A percentile compares a stretch with the other conserved stretches of the same genome.
phyloP scores from a whole-genome alignment of 2,797 vertebrate species.

The Paedocypris micromegethes region DNA sequence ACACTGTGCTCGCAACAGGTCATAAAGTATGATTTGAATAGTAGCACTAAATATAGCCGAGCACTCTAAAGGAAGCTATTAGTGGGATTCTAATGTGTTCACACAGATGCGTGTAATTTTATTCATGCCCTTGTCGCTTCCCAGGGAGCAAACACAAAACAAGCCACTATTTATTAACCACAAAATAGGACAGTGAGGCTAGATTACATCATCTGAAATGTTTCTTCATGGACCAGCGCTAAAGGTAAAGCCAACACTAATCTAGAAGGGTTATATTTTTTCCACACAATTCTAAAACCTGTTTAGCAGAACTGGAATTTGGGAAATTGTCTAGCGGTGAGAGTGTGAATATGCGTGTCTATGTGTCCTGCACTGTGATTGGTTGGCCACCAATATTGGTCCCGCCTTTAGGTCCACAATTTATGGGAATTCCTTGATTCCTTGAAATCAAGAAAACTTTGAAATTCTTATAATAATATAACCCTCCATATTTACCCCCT shows the following conservation, averaged over 20 bases:
- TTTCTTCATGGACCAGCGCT: conserved; percentile 4
- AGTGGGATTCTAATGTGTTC: conserved; percentile 27
- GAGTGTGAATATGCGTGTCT: too few species aligned
- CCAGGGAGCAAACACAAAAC: conserved; percentile 19
- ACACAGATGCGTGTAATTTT: conserved; percentile 32
- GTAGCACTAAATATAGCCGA: conserved; percentile 7
- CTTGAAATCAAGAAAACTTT: too few species aligned
- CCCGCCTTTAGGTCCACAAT: too few species aligned
- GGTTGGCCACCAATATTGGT: too few species aligned
- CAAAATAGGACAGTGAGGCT: conserved; percentile 4
- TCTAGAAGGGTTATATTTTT: too few species aligned
- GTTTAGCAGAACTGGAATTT: too few species aligned
- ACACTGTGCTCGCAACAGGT: background rate
- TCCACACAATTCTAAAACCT: too few species aligned
- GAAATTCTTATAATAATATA: too few species aligned
- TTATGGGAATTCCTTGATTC: too few species aligned
- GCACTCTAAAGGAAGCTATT: conserved; percentile 23
- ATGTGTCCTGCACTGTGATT: too few species aligned
- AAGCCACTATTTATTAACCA: conserved; percentile 24
- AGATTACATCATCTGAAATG: background rate
- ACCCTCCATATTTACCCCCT: too few species aligned
- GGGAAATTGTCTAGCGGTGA: too few species aligned
- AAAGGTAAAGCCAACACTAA: conserved; percentile 9
- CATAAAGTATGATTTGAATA: conserved; percentile 13
- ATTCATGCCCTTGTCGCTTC: conserved; percentile 19